phyloP scores from a whole-genome alignment of 2,113 vertebrate genomes.

The Ploceus nigricollis region DNA sequence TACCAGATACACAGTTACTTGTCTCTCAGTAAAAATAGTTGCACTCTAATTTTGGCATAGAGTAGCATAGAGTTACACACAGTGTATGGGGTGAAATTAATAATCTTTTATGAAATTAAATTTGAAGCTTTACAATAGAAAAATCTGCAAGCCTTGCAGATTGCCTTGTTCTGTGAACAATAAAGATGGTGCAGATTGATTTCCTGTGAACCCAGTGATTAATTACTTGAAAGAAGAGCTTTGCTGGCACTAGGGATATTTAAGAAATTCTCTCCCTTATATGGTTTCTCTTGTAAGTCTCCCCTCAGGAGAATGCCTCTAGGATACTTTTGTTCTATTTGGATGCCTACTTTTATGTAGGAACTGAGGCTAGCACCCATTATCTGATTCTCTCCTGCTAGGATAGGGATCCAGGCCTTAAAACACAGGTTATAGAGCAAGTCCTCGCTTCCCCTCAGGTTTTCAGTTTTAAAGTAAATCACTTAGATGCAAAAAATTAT shows the following conservation, averaged over 20 bases:
- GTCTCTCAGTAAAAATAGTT: neutral
- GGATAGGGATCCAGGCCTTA: neutral
- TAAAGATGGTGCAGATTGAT: neutral
- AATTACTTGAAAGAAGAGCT: neutral
- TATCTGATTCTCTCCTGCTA: neutral
- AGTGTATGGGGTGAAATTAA: neutral
- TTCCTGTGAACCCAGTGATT: neutral
- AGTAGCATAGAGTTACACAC: neutral
- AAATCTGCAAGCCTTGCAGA: neutral
- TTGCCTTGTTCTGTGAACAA: neutral
- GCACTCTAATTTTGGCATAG: neutral
- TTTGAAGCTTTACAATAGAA: neutral
- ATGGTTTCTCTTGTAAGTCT: neutral
- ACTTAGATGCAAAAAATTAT: neutral
- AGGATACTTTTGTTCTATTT: neutral
- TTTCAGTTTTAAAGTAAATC: neutral
- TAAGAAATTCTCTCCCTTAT: constrained; percentile 21
- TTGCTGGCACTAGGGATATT: neutral
- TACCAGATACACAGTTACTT: neutral
- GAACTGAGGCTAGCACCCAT: neutral
- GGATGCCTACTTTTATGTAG: neutral
- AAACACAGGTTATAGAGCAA: neutral
- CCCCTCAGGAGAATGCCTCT: neutral
- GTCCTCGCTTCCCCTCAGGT: neutral
- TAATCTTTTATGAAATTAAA: neutral